Evolutionary conservation across 2,797 vertebrate species (phyloP), one percentile per base, ranked within the genome.

Genomic region (Argyrosomus regius): DNA sequence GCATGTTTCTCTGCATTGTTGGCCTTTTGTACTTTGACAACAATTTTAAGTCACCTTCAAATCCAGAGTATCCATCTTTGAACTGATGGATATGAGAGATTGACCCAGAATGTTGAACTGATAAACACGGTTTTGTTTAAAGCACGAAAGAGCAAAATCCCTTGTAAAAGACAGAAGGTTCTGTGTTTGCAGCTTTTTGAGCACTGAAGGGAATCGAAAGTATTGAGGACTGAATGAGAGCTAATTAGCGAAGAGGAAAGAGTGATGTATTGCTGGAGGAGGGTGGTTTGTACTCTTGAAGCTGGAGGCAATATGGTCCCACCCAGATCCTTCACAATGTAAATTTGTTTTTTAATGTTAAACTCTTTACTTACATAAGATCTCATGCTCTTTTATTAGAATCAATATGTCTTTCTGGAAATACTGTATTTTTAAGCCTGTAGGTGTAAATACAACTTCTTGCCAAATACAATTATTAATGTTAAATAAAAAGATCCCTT

Each of bases 221-320:
- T 81, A 88, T 78, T 79, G 72, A 87, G 65, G 46, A 84, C 43
- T 68, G 73, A 84, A 85, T 82, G 72, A 84, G 68, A 81, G 68
- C 69, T 83, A 80, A 90, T 87, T 78, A 83, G 60, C 22, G 60
- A 22, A 71, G 75, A 73, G 31, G 68, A 85, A 83, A 65, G 64
- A 75, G 72, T 75, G 75, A 80, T 80, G 69, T 80, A 82, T 75
- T 71, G 80, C 77, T 77, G 68, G 61, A 77, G 63, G 69, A 67
- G 24, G 63, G 18, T 50, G 41, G 52, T 65, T 22, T 81, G 56
- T 41, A 49, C n/a, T 26, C 31, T 43, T 14, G 0, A 52, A 39
- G 64, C 28, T 31, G 46, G 43, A 78, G 28, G 65, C 31, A 82
- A 59, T 72, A 26, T 24, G 26, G 31, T 59, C 45, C 35, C 22